Conservation (phyloP, 2,113 vertebrate genomes). For the Malurus cyaneus region DNA sequence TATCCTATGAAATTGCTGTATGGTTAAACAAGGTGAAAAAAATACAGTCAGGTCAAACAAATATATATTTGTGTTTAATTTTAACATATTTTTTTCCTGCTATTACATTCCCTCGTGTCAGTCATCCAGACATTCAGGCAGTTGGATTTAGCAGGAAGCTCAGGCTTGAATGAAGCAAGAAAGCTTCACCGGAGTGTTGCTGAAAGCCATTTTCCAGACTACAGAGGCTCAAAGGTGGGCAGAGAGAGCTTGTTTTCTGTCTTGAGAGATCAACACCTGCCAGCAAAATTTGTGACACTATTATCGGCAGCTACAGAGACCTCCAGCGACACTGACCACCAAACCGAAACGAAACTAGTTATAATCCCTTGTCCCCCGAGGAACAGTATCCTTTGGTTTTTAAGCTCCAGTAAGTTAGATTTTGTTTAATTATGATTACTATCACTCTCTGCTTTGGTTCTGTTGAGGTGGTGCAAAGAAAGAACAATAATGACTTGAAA, state of each 20-base stretch:
- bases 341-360: not conserved
- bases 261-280: not conserved
- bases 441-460: not conserved
- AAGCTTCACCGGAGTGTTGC: not conserved
- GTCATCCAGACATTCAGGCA: not conserved
- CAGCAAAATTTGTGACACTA: not conserved
- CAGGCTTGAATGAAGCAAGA: not conserved
- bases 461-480: not conserved
- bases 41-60: not conserved
- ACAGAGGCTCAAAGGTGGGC: not conserved
- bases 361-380: not conserved
- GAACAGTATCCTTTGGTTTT: not conserved
- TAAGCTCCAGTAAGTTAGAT: not conserved
- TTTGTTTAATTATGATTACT: slow-evolving; percentile 14
- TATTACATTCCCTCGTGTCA: not conserved
- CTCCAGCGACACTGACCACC: not conserved
- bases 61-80: not conserved
- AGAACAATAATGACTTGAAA: not conserved
- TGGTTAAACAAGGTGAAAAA: not conserved
- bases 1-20: not conserved
- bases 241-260: not conserved
- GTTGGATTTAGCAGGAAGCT: accelerated
- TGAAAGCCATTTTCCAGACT: not conserved
- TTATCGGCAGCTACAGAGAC: not conserved
- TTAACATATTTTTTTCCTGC: too few relatives aligned